A percentile compares a stretch with the other conserved stretches of the same genome.
Conservation (phyloP, 2,797 vertebrate species). For the Acanthiza pusilla region DNA sequence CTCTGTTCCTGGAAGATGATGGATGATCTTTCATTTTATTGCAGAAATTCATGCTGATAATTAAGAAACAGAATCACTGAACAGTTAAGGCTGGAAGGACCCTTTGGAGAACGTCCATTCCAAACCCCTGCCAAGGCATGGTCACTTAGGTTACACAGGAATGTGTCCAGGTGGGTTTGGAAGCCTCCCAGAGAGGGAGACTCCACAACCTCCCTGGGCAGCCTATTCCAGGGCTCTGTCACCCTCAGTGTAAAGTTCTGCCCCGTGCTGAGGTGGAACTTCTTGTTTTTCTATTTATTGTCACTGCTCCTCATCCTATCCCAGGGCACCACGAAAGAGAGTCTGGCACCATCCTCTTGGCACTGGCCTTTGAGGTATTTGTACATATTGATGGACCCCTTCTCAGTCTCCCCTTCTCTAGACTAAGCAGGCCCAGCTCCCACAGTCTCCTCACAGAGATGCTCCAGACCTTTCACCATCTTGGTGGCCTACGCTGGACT, state of each 20-base stretch:
- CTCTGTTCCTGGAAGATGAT: neutral
- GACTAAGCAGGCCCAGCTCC: neutral
- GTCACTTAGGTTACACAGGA: neutral
- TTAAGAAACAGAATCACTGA: neutral
- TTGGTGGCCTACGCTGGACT: neutral
- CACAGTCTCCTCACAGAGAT: neutral
- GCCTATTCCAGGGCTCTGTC: neutral
- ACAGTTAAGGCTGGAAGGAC: neutral
- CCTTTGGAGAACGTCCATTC: no score
- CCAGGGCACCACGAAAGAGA: neutral
- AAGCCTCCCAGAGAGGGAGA: neutral
- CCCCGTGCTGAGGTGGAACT: neutral
- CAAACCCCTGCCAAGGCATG: neutral
- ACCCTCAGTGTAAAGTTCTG: neutral
- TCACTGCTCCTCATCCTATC: neutral
- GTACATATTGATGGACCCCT: neutral
- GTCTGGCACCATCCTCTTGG: neutral
- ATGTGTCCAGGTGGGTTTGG: neutral
- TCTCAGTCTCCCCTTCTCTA: neutral
- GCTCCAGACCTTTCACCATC: neutral
- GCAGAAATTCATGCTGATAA: neutral
- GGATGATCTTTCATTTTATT: neutral
- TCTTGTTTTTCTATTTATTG: neutral
- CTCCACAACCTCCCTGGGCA: neutral
- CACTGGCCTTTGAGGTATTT: neutral